Evolutionary conservation across 2,888 invertebrate species (phyloP).

Genomic region (Perizoma flavofasciatum): DNA sequence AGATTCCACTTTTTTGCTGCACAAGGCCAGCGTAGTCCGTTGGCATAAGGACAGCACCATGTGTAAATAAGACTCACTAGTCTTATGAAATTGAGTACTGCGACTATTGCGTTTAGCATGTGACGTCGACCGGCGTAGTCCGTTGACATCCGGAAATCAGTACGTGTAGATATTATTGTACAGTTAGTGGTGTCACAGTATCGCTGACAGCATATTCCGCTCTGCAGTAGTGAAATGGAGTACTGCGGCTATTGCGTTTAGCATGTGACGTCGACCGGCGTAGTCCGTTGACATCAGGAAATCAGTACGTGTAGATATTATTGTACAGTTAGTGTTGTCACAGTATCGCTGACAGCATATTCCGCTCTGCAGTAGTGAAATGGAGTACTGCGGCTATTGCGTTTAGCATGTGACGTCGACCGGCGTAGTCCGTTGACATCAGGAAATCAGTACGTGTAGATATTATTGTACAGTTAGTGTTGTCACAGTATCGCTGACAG

Average conservation of each 20-base stretch:
- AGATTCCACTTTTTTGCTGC: too few relatives aligned
- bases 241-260: background rate
- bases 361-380: constrained; percentile 86
- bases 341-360: constrained; percentile 55
- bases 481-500: constrained; percentile 47
- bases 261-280: background rate
- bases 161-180: background rate
- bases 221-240: constrained; percentile 68
- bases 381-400: constrained; percentile 57
- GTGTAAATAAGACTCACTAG: background rate
- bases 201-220: constrained; percentile 72
- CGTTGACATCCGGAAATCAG: background rate
- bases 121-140: constrained; percentile 7
- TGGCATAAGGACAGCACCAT: background rate
- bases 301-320: background rate
- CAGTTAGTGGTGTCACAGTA: constrained; percentile 15
- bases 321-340: background rate
- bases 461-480: constrained; percentile 1
- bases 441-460: background rate
- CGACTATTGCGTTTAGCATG: background rate
- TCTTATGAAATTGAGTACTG: constrained; percentile 1
- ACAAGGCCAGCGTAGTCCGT: too few relatives aligned
- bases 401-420: constrained; percentile 2
- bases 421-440: constrained; percentile 6
- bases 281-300: constrained; percentile 1